Evolutionary conservation across 2,113 vertebrate species (phyloP).

Genomic region (Vidua chalybeata): DNA sequence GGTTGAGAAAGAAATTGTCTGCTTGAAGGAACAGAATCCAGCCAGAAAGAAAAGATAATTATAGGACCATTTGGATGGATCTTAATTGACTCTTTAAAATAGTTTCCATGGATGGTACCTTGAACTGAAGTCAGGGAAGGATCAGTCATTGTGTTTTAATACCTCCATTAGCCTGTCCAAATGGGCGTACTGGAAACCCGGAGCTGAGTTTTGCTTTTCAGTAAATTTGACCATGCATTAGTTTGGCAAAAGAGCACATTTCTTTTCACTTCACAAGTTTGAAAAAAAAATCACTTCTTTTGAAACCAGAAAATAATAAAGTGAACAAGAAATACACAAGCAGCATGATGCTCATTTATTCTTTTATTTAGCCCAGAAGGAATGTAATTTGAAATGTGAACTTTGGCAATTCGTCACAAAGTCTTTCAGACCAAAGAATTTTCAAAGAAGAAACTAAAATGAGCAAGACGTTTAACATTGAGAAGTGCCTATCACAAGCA

Average conservation of each 20-base stretch:
- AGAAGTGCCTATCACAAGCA: not conserved
- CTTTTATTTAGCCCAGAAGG: constrained; percentile 38
- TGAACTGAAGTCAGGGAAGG: not conserved
- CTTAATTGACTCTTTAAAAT: not conserved
- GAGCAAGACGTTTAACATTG: not conserved
- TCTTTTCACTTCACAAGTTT: not conserved
- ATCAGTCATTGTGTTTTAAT: not conserved
- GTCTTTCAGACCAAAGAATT: constrained; percentile 12
- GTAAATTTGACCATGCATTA: not conserved
- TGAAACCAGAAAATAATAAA: constrained; percentile 47
- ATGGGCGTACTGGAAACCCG: not conserved
- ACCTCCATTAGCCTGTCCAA: not conserved
- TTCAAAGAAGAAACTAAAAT: constrained; percentile 18
- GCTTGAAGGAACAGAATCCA: not conserved
- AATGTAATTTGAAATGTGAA: constrained; percentile 42
- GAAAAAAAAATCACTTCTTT: not conserved
- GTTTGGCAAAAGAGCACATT: not conserved
- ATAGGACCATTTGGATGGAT: not conserved
- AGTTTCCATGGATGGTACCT: not conserved
- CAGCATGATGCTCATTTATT: constrained; percentile 51
- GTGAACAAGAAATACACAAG: constrained; percentile 8
- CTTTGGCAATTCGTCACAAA: constrained; percentile 40
- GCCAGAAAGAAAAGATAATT: not conserved
- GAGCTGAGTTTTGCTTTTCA: not conserved
- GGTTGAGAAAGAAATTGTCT: not conserved